Evolutionary conservation across 2,797 vertebrate species (phyloP).

Genomic region (Clamator glandarius): DNA sequence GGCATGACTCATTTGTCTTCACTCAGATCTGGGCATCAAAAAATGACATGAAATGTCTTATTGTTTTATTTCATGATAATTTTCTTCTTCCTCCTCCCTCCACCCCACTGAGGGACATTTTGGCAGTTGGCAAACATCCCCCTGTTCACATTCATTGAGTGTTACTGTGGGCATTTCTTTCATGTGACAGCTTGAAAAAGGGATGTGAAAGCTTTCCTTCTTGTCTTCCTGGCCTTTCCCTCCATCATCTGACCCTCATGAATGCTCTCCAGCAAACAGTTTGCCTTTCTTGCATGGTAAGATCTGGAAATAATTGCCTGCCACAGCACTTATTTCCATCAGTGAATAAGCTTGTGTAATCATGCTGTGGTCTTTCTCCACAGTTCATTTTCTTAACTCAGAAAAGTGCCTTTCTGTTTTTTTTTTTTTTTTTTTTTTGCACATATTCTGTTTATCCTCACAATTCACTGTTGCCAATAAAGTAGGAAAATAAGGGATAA

Average conservation of each 20-base stretch:
- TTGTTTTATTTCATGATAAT: constrained; percentile 14
- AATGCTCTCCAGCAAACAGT: constrained; percentile 60
- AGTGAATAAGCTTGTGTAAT: constrained; percentile 55
- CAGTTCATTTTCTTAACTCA: constrained; percentile 55
- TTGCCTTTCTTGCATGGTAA: constrained; percentile 51
- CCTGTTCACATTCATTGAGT: constrained; percentile 51
- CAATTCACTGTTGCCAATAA: constrained; percentile 14
- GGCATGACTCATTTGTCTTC: neutral
- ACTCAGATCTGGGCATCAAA: neutral
- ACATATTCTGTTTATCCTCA: constrained; percentile 37
- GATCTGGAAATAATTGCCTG: constrained; percentile 71
- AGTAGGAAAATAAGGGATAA: constrained; percentile 60
- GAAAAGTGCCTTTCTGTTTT: constrained; percentile 2
- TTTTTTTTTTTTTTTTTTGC: neutral
- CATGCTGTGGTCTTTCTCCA: constrained; percentile 16
- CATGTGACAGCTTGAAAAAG: constrained; percentile 69
- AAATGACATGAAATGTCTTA: neutral
- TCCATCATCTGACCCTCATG: constrained; percentile 55
- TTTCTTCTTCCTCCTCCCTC: constrained; percentile 22
- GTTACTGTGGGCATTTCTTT: constrained; percentile 63
- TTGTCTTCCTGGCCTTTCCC: constrained; percentile 49
- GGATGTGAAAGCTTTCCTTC: constrained; percentile 59
- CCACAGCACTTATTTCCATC: constrained; percentile 40
- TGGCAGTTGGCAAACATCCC: constrained; percentile 40
- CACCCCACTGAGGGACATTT: neutral